A percentile compares a stretch with the other conserved stretches of the same genome.
These are phyloP conservation scores for Catalaphyllia jardinei DNA, from an alignment of 64 coral and sea anemone genomes.

Conservation along the genomic window DNA sequence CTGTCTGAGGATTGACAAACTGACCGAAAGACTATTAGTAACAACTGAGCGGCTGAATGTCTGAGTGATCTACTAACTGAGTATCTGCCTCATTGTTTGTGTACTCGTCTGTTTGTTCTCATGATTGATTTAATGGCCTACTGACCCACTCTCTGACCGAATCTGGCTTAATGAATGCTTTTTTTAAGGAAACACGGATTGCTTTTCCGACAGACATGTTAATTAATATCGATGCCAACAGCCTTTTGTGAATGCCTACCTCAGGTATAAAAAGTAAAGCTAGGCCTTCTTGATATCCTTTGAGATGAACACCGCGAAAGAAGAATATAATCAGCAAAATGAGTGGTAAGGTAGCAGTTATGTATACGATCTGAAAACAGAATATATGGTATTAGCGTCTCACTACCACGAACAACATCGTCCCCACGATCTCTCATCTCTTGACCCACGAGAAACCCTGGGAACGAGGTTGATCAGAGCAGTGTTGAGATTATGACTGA, in stretches of 20 bases:
- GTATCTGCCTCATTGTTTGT: no score
- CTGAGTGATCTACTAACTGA: background rate
- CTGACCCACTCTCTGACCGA: no score
- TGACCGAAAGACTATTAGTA: background rate
- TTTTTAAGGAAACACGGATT: background rate
- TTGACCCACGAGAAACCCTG: no score
- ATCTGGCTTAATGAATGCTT: background rate
- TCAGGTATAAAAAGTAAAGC: conserved; percentile 95
- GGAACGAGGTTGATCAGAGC: background rate
- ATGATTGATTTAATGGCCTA: no score
- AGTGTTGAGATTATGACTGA: background rate
- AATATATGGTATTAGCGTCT: background rate
- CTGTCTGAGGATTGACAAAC: background rate
- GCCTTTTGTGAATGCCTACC: conserved; percentile 17
- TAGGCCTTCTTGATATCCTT: conserved; percentile 94
- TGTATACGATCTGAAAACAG: conserved; percentile 87
- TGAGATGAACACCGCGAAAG: conserved; percentile 86
- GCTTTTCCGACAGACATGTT: background rate
- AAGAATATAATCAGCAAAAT: conserved; percentile 95
- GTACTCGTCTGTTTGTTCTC: no score
- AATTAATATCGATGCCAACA: background rate
- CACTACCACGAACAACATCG: no score
- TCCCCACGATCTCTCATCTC: no score
- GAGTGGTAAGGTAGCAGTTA: conserved; percentile 88
- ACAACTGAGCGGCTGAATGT: background rate